A percentile compares a stretch with the other conserved stretches of the same genome.
phyloP scores from a whole-genome alignment of 35 echinoderm and acorn worm genomes.

The Ophiothrix spiculata region DNA sequence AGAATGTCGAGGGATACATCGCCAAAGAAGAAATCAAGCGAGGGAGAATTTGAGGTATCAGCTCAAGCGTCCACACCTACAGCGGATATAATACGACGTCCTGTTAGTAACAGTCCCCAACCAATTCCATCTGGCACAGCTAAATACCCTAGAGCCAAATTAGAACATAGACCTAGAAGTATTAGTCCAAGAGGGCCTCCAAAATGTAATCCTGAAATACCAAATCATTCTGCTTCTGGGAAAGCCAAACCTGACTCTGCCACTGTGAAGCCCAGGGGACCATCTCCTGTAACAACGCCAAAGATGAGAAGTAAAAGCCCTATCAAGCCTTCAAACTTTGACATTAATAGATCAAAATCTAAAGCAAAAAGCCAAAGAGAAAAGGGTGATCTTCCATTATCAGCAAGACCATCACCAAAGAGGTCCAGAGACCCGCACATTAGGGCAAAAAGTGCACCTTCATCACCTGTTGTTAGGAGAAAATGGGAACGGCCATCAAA shows the following conservation, averaged over 20 bases:
- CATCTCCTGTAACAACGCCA: background rate
- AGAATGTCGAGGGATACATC: background rate
- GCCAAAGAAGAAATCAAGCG: background rate
- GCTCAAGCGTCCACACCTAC: background rate
- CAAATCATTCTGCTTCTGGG: background rate
- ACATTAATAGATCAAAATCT: background rate
- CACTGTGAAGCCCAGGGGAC: conserved; percentile 1
- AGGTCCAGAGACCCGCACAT: background rate
- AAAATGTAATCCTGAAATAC: background rate
- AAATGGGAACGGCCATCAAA: background rate
- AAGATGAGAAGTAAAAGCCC: background rate
- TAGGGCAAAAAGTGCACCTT: background rate
- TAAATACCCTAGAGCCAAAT: background rate
- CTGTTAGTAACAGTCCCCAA: background rate
- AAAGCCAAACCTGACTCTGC: background rate
- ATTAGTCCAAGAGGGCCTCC: background rate
- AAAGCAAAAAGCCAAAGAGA: background rate
- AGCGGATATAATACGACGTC: background rate
- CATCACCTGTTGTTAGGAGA: background rate
- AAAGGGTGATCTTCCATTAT: background rate
- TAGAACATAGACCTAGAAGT: conserved; percentile 30
- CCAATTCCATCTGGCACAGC: background rate
- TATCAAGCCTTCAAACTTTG: background rate
- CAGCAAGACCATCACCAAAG: background rate
- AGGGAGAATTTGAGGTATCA: background rate